Percentiles rank a stretch among this genome's conserved stretches.
Conservation (phyloP, 2,113 vertebrate genomes). For the Leucopsar rothschildi region DNA sequence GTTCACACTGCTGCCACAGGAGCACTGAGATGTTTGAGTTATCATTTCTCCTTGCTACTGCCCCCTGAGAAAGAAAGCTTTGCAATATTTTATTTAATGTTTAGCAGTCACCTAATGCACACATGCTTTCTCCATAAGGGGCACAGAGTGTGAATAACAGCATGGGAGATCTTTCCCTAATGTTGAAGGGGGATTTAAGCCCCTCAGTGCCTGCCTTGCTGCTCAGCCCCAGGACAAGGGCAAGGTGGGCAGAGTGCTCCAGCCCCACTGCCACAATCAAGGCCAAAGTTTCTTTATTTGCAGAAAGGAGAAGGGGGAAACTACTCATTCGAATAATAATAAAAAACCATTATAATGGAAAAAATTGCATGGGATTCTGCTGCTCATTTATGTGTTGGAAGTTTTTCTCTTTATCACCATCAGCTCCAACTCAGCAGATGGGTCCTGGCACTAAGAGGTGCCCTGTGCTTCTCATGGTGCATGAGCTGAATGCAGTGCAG, state of each 20-base stretch:
- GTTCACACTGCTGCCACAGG: background rate
- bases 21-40: background rate
- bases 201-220: background rate
- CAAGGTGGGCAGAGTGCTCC: background rate
- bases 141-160: background rate
- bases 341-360: background rate
- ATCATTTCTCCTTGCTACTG: background rate
- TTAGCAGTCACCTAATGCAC: background rate
- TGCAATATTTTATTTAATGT: background rate
- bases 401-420: background rate
- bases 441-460: background rate
- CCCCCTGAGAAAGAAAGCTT: background rate
- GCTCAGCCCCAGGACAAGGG: background rate
- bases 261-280: background rate
- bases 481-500: background rate
- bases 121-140: background rate
- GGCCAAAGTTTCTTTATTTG: background rate
- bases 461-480: background rate
- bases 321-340: background rate
- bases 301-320: background rate
- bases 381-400: background rate
- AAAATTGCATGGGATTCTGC: background rate
- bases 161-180: background rate
- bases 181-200: background rate
- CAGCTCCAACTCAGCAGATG: background rate